phyloP scores from a whole-genome alignment of 2,888 invertebrate species.

The Athalia circularis region DNA sequence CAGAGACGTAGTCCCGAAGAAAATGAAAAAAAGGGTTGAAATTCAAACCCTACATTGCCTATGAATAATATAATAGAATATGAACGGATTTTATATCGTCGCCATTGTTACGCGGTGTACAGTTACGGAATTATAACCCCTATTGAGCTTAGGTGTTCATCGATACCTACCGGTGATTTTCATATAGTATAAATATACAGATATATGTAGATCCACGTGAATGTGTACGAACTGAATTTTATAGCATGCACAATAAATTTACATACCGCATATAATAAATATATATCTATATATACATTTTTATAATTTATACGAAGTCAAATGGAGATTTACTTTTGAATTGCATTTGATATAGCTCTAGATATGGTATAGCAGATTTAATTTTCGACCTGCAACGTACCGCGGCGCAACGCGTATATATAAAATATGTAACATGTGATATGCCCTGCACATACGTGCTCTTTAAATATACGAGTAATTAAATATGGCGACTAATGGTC shows the following conservation, averaged over 20 bases:
- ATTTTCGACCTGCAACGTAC: too few species aligned
- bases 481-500: background rate
- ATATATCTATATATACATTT: too few species aligned
- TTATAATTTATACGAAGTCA: too few species aligned
- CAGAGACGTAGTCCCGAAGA: background rate
- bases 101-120: slow-evolving; percentile 27
- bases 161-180: slow-evolving; percentile 21
- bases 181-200: too few species aligned
- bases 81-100: slow-evolving; percentile 22
- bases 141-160: background rate
- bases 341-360: too few species aligned
- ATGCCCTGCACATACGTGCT: too few species aligned
- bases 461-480: background rate
- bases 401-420: background rate
- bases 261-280: background rate
- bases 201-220: too few species aligned
- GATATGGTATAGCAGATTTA: too few species aligned
- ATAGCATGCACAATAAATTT: background rate
- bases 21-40: slow-evolving; percentile 18
- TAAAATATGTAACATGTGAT: background rate
- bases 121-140: slow-evolving; percentile 46
- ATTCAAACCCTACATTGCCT: slow-evolving; percentile 12
- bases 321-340: too few species aligned
- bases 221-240: too few species aligned
- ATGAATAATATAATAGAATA: background rate